Base-by-base conservation (phyloP, 2,888 invertebrate species). In the Epiperipatus broadwayi region DNA sequence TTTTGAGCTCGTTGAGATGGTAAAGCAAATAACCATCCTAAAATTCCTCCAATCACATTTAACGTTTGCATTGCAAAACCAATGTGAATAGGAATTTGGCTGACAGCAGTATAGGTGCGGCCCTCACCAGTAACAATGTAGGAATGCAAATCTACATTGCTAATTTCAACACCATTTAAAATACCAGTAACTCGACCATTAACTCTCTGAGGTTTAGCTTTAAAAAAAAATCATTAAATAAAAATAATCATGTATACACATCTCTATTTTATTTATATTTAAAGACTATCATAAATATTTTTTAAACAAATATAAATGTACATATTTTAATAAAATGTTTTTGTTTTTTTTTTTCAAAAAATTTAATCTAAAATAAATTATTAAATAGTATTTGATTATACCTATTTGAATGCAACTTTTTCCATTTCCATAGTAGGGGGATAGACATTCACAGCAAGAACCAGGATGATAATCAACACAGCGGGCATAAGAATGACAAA, bases 21-120 rank as follows among this genome's bases (percentile, higher is more conserved):
- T 52, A 75, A 75, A 4, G 93, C 89, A 55, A 95, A 95, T 1
- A 95, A 63, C 83, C 91, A 95, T 5, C 85, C 89, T 40, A 93
- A 74, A 1, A 80, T 69, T 15, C 75, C 75, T 1, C 84, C 84
- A 19, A 95, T 62, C 3, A 80, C 71, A 49, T 77, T 73, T 2
- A 89, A 65, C n/a, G 81, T 67, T 56, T 85, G 80, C 49, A 89
- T 64, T 51, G 78, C 75, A 32, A 70, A 70, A 3, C 85, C 89
- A 21, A 87, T 64, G 12, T 68, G 63, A 3, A 68, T 63, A 1
- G 76, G 77, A 4, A 87, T 70, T 43, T 76, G 73, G 12, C 85
- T 83, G 27, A 95, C 66, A 1, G 91, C 91, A 1, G 58, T 53
- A 56, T 91, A 93, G 2, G 78, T 74, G 47, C 85, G 67, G 1